A percentile compares a stretch with the other conserved stretches of the same genome.
These are phyloP conservation scores for Ammodytes dubius DNA, from an alignment of 2,113 vertebrate species.

Conservation along the genomic window DNA sequence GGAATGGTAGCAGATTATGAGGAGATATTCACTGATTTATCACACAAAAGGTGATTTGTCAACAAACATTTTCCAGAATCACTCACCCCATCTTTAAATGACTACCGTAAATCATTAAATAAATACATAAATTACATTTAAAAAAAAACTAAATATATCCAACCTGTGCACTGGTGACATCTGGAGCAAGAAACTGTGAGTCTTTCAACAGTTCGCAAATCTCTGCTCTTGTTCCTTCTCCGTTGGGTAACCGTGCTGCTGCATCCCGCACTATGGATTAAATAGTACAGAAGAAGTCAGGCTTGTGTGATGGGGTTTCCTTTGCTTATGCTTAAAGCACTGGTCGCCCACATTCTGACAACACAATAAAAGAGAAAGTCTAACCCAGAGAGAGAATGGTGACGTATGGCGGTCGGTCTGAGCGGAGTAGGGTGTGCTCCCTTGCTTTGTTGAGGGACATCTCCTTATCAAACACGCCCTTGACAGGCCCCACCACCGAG, in stretches of 20 bases:
- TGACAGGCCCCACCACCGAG: constrained; percentile 96
- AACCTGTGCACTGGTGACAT: constrained; percentile 98
- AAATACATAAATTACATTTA: background rate
- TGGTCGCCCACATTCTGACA: background rate
- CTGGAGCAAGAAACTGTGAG: constrained; percentile 96
- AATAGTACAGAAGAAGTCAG: background rate
- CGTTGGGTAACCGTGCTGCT: constrained; percentile 96
- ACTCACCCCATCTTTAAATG: background rate
- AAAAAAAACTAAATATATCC: background rate
- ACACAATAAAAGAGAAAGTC: constrained; percentile 30
- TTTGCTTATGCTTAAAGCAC: background rate
- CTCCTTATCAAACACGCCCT: constrained; percentile 99
- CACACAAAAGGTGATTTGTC: no score
- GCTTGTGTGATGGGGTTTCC: background rate
- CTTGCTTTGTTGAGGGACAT: constrained; percentile 98
- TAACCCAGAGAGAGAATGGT: constrained; percentile 97
- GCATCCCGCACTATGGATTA: constrained; percentile 92
- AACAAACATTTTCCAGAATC: no score
- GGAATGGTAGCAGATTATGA: no score
- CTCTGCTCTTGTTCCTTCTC: constrained; percentile 96
- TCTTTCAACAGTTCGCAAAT: constrained; percentile 98
- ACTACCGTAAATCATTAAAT: background rate
- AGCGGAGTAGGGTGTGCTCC: constrained; percentile 96
- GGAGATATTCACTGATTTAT: no score
- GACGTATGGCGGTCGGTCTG: constrained; percentile 95